Evolutionary conservation across 2,113 vertebrate species (phyloP).

Genomic region (Sporophila hypoxantha): DNA sequence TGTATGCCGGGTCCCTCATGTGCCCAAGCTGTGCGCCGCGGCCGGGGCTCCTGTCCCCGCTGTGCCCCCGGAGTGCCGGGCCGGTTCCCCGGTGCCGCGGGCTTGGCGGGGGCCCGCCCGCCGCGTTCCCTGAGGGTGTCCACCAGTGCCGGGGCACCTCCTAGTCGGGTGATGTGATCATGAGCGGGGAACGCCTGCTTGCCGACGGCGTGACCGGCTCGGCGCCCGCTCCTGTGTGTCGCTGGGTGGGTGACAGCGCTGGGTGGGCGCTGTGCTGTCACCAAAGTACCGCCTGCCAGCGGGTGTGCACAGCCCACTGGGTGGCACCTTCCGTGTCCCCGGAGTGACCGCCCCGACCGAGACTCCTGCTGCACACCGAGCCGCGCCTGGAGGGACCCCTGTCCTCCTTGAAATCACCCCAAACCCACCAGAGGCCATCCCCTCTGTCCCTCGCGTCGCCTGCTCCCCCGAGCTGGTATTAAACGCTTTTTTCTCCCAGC

Average conservation of each 20-base stretch:
- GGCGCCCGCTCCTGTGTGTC: not conserved
- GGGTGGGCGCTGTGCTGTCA: not conserved
- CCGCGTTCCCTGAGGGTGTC: not conserved
- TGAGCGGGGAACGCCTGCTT: no score
- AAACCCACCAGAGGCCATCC: not conserved
- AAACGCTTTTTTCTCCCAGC: accelerated
- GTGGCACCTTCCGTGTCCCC: not conserved
- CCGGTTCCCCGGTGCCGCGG: no score
- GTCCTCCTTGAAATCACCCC: not conserved
- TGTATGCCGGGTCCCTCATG: not conserved
- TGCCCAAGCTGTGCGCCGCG: not conserved
- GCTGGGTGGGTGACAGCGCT: not conserved
- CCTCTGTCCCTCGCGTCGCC: not conserved
- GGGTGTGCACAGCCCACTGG: not conserved
- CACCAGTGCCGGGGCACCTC: not conserved
- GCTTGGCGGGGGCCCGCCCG: not conserved
- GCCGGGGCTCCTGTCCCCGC: not conserved
- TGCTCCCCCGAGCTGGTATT: not conserved
- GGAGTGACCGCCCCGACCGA: not conserved
- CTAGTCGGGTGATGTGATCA: no score
- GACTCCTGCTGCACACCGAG: not conserved
- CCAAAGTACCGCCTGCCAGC: not conserved
- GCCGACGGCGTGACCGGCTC: no score
- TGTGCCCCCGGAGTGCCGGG: no score
- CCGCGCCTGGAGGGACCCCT: not conserved